Percentiles rank a stretch among this genome's conserved stretches.
These are phyloP conservation scores for Bathynomus jamesi DNA, from an alignment of 1,140 invertebrate genomes.

Conservation along the genomic window DNA sequence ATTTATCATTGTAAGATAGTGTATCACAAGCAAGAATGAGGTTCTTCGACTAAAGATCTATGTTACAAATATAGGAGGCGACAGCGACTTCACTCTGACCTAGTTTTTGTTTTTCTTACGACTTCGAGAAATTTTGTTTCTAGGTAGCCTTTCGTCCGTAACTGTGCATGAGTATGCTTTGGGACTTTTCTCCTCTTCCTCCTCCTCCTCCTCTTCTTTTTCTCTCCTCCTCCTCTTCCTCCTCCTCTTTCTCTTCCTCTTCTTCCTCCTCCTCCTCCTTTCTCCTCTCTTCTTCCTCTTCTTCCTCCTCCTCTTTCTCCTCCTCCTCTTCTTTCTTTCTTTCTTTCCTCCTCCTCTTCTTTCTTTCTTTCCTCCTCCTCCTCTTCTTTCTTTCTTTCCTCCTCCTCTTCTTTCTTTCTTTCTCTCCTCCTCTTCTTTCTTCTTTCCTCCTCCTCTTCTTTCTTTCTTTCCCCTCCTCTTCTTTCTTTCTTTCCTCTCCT, in stretches of 20 bases:
- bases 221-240: no score
- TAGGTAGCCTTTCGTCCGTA: constrained; percentile 1
- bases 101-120: constrained; percentile 15
- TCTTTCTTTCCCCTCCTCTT: background rate
- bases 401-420: constrained; percentile 2
- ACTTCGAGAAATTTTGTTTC: background rate
- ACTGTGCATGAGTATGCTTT: background rate
- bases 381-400: background rate
- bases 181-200: no score
- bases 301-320: background rate
- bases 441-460: background rate
- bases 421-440: background rate
- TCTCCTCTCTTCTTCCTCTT: background rate
- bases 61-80: no score
- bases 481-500: background rate
- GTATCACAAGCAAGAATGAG: no score
- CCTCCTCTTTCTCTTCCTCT: no score
- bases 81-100: no score
- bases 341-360: background rate
- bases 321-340: background rate
- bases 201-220: background rate
- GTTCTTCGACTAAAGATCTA: no score
- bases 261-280: background rate
- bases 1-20: no score
- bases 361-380: background rate